Conservation (phyloP, 2,113 vertebrate genomes). For the Colaptes auratus region DNA sequence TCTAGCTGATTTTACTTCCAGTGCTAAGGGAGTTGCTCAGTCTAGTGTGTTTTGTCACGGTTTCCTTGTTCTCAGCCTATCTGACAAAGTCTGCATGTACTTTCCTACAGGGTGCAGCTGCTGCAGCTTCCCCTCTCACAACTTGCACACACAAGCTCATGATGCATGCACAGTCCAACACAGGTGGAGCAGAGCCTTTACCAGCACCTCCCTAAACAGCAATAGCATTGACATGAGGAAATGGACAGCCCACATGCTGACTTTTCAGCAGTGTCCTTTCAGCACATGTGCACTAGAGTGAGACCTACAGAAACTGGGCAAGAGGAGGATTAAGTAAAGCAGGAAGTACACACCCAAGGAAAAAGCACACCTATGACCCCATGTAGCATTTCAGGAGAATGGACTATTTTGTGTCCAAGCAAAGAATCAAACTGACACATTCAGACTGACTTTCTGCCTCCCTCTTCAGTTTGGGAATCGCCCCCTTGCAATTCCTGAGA, state of each 20-base stretch:
- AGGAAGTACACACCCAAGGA: rapidly evolving
- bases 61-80: not conserved
- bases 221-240: not conserved
- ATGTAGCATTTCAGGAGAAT: not conserved
- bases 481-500: not conserved
- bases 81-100: rapidly evolving
- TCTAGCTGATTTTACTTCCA: not conserved
- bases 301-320: not conserved
- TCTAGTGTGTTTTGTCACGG: not conserved
- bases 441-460: not conserved
- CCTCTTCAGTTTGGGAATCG: not conserved
- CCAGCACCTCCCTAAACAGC: not conserved
- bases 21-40: not conserved
- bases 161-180: rapidly evolving
- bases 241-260: rapidly evolving
- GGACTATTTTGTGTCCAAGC: too few relatives aligned
- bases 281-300: not conserved
- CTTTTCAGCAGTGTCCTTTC: not conserved
- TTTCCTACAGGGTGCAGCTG: not conserved
- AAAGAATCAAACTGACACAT: not conserved
- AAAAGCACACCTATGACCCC: not conserved
- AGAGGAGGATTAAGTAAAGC: not conserved
- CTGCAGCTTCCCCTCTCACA: not conserved
- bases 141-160: rapidly evolving
- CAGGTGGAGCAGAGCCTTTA: not conserved